Evolutionary conservation across 2,888 invertebrate species (phyloP).

Genomic region (Lepas anatifera): DNA sequence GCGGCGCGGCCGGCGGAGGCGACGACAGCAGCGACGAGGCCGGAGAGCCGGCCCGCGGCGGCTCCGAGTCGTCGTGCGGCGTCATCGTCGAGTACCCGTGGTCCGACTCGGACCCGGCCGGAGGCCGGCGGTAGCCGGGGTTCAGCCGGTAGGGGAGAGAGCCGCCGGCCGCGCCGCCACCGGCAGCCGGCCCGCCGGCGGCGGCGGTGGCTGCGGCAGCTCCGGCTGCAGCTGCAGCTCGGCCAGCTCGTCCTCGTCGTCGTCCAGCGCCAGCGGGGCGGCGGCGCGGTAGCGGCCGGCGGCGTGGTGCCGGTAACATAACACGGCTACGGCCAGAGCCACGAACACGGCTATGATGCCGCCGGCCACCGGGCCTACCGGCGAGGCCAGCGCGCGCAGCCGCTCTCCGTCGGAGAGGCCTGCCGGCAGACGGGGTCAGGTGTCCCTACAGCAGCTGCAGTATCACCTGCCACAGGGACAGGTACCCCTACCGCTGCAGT

Average conservation of each 20-base stretch:
- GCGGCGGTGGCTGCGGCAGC: neutral
- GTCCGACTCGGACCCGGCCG: slow-evolving; percentile 70
- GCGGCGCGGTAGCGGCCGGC: slow-evolving; percentile 15
- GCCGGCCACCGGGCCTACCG: slow-evolving; percentile 55
- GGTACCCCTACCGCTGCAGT: no score
- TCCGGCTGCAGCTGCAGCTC: neutral
- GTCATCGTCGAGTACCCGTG: slow-evolving; percentile 93
- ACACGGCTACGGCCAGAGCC: slow-evolving; percentile 65
- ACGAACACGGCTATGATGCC: slow-evolving; percentile 69
- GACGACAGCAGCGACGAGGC: slow-evolving; percentile 1
- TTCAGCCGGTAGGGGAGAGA: slow-evolving; percentile 80
- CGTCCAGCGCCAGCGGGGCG: slow-evolving; percentile 16
- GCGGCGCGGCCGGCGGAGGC: neutral
- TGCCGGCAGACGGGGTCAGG: neutral
- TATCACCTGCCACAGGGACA: no score
- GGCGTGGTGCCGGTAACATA: slow-evolving; percentile 58
- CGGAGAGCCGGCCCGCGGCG: neutral
- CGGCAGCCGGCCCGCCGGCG: slow-evolving; percentile 29
- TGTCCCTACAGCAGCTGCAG: no score
- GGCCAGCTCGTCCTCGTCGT: slow-evolving; percentile 8
- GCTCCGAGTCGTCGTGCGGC: slow-evolving; percentile 73
- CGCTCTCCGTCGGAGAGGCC: neutral
- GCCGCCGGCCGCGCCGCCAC: slow-evolving; percentile 50
- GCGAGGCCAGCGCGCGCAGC: slow-evolving; percentile 30
- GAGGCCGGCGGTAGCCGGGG: slow-evolving; percentile 58